These are phyloP conservation scores for Rhamnusium bicolor DNA, from an alignment of 2,888 invertebrate species.

Conservation along the genomic window DNA sequence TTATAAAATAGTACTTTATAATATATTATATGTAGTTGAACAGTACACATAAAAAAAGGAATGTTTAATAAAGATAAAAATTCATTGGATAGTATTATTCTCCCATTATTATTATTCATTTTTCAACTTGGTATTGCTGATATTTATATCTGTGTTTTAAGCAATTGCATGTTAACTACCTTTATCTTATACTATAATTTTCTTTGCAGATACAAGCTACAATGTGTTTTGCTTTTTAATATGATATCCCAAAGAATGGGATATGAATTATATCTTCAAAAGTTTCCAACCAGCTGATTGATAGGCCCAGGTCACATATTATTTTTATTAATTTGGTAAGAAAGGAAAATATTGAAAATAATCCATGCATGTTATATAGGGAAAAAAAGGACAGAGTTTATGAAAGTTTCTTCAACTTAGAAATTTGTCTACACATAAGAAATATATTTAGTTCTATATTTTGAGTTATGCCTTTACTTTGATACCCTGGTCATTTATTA, in stretches of 20 bases:
- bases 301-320: slow-evolving; percentile 65
- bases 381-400: neutral
- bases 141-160: neutral
- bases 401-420: too few relatives aligned
- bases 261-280: slow-evolving; percentile 63
- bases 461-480: neutral
- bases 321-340: slow-evolving; percentile 57
- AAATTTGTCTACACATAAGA: neutral
- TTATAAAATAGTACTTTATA: neutral
- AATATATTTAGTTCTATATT: neutral
- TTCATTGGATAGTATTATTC: neutral
- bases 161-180: neutral
- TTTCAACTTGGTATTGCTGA: neutral
- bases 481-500: neutral
- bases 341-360: slow-evolving; percentile 5
- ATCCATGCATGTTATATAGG: slow-evolving; percentile 4
- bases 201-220: slow-evolving; percentile 59
- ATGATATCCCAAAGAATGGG: slow-evolving; percentile 63
- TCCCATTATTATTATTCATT: neutral
- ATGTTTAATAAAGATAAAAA: neutral
- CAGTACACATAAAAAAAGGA: neutral
- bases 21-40: neutral
- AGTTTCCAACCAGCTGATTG: slow-evolving; percentile 68
- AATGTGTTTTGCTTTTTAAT: slow-evolving; percentile 57
- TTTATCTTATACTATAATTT: slow-evolving; percentile 33